Evolutionary conservation across 2,888 invertebrate genomes (phyloP).

Genomic region (Sipha maydis): DNA sequence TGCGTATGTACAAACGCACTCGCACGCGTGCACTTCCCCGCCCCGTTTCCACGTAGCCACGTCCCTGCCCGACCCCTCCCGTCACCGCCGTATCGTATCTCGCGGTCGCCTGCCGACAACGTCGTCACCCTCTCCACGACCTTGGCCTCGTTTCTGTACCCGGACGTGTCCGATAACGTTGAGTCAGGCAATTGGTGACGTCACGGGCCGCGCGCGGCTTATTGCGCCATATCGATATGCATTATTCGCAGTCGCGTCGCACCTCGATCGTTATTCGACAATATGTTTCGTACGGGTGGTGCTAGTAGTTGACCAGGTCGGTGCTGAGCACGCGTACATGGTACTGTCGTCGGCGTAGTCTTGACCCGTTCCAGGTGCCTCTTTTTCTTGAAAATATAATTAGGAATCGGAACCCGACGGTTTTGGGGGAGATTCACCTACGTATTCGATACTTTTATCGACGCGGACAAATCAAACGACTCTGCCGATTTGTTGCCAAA

Average conservation of each 20-base stretch:
- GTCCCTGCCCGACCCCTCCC: too few species aligned
- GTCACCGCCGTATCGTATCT: too few species aligned
- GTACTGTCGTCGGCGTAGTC: too few species aligned
- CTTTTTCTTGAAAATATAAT: too few species aligned
- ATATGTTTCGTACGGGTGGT: background rate
- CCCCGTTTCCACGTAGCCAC: background rate
- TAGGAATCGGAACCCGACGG: too few species aligned
- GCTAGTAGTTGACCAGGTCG: background rate
- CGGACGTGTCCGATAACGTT: constrained; percentile 39
- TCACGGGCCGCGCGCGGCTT: constrained; percentile 27
- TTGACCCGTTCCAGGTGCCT: too few species aligned
- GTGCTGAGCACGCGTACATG: too few species aligned
- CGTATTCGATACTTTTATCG: too few species aligned
- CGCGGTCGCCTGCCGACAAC: background rate
- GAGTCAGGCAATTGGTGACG: constrained; percentile 45
- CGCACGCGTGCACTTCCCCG: background rate
- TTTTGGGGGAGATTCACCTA: too few species aligned
- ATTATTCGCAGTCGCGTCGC: background rate
- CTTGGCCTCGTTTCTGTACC: constrained; percentile 44
- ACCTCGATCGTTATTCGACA: background rate
- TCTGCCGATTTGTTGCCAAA: too few species aligned
- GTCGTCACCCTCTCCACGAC: constrained; percentile 18
- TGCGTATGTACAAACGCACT: background rate
- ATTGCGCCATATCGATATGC: constrained; percentile 22
- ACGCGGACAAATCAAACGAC: too few species aligned